phyloP scores from a whole-genome alignment of 2,113 vertebrate genomes.

The Alexandromys fortis region DNA sequence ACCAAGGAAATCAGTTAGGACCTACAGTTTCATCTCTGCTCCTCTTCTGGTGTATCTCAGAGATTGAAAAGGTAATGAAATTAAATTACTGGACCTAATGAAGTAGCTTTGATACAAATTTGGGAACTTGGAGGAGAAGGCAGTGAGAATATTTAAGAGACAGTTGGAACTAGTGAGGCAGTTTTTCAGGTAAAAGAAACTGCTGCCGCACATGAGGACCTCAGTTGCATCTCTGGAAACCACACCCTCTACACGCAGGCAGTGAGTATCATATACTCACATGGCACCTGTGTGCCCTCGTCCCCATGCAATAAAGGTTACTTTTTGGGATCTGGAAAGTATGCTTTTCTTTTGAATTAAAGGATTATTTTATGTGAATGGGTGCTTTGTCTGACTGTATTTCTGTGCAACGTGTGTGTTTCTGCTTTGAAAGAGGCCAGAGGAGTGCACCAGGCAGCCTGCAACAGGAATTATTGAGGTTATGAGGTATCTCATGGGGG shows the following conservation, averaged over 20 bases:
- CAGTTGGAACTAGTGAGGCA: not conserved
- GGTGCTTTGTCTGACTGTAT: not conserved
- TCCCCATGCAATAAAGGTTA: not conserved
- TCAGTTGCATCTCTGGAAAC: too few species aligned
- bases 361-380: not conserved
- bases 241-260: not conserved
- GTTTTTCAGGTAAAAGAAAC: too few species aligned
- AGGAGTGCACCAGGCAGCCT: not conserved
- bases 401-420: not conserved
- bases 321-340: not conserved
- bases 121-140: not conserved
- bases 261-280: too few species aligned
- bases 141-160: not conserved
- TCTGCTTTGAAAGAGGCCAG: not conserved
- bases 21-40: not conserved
- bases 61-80: not conserved
- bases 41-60: not conserved
- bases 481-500: not conserved
- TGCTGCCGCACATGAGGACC: not conserved
- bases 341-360: not conserved
- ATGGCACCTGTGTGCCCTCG: too few species aligned
- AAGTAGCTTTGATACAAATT: not conserved
- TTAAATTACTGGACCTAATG: not conserved
- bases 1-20: not conserved
- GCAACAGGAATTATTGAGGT: not conserved